phyloP scores from a whole-genome alignment of 2,888 invertebrate genomes.

The Anthrax anthrax region DNA sequence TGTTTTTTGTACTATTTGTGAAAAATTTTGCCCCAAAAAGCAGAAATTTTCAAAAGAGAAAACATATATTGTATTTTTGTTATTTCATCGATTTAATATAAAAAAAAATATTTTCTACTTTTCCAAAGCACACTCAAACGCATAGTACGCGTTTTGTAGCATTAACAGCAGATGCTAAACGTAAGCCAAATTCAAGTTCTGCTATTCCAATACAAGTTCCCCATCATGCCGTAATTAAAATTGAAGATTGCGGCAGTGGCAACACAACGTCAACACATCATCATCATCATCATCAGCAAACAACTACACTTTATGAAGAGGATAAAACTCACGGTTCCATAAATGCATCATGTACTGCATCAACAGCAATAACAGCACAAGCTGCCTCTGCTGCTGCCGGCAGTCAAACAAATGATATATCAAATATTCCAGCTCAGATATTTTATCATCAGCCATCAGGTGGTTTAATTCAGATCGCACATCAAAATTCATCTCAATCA shows the following conservation, averaged over 20 bases:
- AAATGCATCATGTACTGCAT: conserved; percentile 12
- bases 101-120: too few species aligned
- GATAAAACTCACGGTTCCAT: conserved; percentile 15
- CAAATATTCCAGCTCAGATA: conserved; percentile 11
- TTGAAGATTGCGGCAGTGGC: conserved; percentile 44
- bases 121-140: conserved; percentile 42
- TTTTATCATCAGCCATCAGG: conserved; percentile 14
- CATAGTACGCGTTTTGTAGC: conserved; percentile 54
- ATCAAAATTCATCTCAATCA: conserved; percentile 4
- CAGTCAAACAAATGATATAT: conserved; percentile 14
- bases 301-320: conserved; percentile 17
- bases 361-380: conserved; percentile 14
- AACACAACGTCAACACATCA: conserved; percentile 25
- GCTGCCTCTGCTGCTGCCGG: conserved; percentile 12
- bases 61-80: too few species aligned
- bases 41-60: too few species aligned
- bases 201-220: conserved; percentile 29
- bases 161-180: conserved; percentile 40
- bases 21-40: too few species aligned
- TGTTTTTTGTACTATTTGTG: too few species aligned
- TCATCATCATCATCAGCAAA: conserved; percentile 18
- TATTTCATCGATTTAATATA: too few species aligned
- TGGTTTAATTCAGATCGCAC: conserved; percentile 14
- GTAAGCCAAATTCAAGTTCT: conserved; percentile 33
- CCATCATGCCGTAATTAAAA: conserved; percentile 47